Evolutionary conservation across 2,113 vertebrate species (phyloP), one percentile per base, ranked within the genome.

Genomic region (Centrocercus urophasianus): DNA sequence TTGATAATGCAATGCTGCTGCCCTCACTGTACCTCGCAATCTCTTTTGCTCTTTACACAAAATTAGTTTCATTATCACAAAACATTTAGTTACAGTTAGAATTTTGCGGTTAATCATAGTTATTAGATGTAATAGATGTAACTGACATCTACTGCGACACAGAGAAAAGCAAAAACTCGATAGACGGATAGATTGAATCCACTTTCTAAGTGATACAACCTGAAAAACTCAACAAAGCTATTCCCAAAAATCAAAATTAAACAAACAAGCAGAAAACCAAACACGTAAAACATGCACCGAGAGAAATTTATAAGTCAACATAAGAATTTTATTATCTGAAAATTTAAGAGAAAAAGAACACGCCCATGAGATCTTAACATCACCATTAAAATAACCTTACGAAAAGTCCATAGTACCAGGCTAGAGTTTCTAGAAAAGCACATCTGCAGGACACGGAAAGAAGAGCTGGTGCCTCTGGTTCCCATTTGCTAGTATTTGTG

Each of bases 311-410:
- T 67, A 74, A 89, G 89, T 47, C 78, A 74, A 43, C n/a, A 63
- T 63, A 9, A 86, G 64, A 73, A 52, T 88, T 98, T 98, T 98
- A 98, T 98, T 98, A 76, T 71, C 65, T 7, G 42, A 63, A 86
- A 92, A 65, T 50, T 30, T 56, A 73, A 93, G 77, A 63, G 16
- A 64, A 9, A 70, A 94, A 71, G 88, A 93, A 82, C 70, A 40
- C 27, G 28, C 73, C 57, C 36, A 18, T 4, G 19, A n/a, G 47
- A 72, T 86, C 73, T 81, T 72, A 82, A 89, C 81, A 4, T 86
- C 95, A 85, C 91, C 86, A 17, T n/a, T 18, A 30, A 95, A 90
- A 86, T 13, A 83, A 66, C 45, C 36, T 71, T 22, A 72, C 4
- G 69, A 95, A 94, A 94, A 45, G 47, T 43, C 7, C 74, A 9